A percentile compares a stretch with the other conserved stretches of the same genome.
Evolutionary conservation across 2,113 vertebrate genomes (phyloP).

Genomic region (Nettapus auritus): DNA sequence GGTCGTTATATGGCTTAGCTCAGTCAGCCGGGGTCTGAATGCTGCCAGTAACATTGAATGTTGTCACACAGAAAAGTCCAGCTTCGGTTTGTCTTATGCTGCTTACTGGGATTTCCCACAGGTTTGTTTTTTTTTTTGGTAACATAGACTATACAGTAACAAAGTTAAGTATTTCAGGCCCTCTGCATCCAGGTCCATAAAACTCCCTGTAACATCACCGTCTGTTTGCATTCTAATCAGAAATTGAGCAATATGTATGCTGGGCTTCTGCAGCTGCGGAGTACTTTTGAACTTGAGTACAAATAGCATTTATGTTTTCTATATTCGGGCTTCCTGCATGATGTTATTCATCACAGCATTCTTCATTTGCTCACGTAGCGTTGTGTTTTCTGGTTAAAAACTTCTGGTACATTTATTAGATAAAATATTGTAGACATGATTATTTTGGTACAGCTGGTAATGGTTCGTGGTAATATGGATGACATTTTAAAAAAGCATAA

Average conservation of each 20-base stretch:
- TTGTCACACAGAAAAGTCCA: neutral
- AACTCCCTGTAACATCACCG: neutral
- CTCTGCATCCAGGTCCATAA: neutral
- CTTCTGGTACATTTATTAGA: neutral
- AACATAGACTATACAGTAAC: neutral
- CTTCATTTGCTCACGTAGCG: neutral
- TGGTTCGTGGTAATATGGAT: neutral
- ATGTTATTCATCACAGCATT: rapidly evolving
- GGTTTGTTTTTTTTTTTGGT: neutral
- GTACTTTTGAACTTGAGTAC: neutral
- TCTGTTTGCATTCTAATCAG: neutral
- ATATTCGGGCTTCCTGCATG: neutral
- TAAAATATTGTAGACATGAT: neutral
- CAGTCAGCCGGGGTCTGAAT: neutral
- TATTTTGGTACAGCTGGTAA: neutral
- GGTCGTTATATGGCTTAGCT: neutral
- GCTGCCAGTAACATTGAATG: neutral
- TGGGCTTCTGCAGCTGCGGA: neutral
- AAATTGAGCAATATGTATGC: rapidly evolving
- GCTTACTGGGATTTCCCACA: neutral
- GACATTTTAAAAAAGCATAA: neutral
- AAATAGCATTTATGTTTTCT: neutral
- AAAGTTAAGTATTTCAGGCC: neutral
- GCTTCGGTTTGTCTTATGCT: neutral
- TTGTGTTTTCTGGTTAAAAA: neutral